phyloP scores from a whole-genome alignment of 2,888 invertebrate species.

The Dryomyza anilis region DNA sequence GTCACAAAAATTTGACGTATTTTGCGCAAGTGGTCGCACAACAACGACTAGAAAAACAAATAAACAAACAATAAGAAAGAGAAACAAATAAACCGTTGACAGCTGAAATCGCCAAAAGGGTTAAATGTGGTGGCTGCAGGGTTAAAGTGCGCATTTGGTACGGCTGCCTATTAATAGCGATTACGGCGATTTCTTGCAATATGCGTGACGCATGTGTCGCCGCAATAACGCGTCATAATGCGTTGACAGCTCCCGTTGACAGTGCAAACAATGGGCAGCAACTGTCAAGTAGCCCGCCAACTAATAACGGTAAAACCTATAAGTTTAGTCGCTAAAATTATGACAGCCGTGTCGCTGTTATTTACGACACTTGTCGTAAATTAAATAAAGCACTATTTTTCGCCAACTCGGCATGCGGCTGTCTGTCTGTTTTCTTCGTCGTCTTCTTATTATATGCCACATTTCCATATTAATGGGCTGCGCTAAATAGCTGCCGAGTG shows the following conservation, averaged over 20 bases:
- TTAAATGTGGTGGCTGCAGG: not conserved
- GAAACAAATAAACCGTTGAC: not conserved
- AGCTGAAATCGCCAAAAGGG: not conserved
- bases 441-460: constrained; percentile 33
- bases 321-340: not conserved
- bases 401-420: not conserved
- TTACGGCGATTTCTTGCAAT: constrained; percentile 36
- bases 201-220: constrained; percentile 35
- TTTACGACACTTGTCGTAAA: constrained; percentile 7
- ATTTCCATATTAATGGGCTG: constrained; percentile 41
- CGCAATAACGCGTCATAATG: constrained; percentile 22
- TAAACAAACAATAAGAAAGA: not conserved
- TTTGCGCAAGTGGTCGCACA: not conserved
- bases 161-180: constrained; percentile 37
- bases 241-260: not conserved
- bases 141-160: constrained; percentile 32
- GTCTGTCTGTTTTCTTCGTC: no score
- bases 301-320: not conserved
- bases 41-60: not conserved
- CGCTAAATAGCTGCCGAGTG: not conserved
- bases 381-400: not conserved
- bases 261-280: not conserved
- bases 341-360: constrained; percentile 4
- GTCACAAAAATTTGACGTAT: not conserved
- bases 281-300: no score